A percentile compares a stretch with the other conserved stretches of the same genome.
Evolutionary conservation across 2,113 vertebrate genomes (phyloP).

Genomic region (Pomatorhinus ruficollis): DNA sequence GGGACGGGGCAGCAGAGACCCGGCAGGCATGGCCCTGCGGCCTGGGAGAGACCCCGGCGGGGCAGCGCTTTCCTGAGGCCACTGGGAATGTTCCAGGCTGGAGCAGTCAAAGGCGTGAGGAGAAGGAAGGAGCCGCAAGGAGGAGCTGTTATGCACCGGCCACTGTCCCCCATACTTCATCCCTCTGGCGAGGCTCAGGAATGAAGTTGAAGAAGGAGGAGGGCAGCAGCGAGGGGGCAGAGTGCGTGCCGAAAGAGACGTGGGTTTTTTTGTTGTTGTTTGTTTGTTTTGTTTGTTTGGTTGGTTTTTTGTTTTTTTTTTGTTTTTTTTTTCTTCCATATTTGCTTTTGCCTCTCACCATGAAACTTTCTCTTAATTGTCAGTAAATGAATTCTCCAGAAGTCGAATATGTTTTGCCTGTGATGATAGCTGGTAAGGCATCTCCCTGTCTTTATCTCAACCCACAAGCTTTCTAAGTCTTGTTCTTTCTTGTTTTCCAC

Average conservation of each 20-base stretch:
- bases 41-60: not conserved
- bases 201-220: not conserved
- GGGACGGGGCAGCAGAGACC: not conserved
- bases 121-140: not conserved
- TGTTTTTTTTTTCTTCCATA: not conserved
- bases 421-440: not conserved
- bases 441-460: not conserved
- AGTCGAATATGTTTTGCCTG: not conserved
- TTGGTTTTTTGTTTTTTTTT: too few relatives aligned
- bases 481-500: not conserved
- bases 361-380: not conserved
- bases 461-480: not conserved
- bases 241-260: rapidly evolving
- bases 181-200: rapidly evolving
- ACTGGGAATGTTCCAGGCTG: rapidly evolving
- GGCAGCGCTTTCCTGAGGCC: rapidly evolving
- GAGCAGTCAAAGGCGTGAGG: rapidly evolving
- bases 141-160: not conserved
- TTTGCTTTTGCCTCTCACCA: not conserved
- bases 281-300: too few relatives aligned
- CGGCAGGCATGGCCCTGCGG: not conserved
- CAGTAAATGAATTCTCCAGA: not conserved
- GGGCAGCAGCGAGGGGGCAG: not conserved
- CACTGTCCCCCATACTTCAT: rapidly evolving
- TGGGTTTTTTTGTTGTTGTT: too few relatives aligned